Base-by-base conservation (phyloP, 2,113 vertebrate species). In the Macquaria australasica region DNA sequence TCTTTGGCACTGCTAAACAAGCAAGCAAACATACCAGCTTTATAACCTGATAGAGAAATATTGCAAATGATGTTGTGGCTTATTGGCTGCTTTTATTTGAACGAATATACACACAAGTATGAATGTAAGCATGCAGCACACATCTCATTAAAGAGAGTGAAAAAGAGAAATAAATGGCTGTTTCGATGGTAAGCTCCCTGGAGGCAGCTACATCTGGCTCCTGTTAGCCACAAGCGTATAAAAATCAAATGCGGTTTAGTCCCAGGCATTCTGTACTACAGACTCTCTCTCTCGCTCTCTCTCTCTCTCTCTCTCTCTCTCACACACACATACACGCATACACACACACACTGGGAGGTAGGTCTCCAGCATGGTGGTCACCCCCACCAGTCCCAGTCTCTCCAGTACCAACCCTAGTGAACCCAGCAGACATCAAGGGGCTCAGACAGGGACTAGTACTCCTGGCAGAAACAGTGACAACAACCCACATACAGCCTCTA, bases 191-290 rank as follows among this genome's bases (percentile, higher is more conserved):
- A 82, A 71, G 70, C 75, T 93, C 83, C 89, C 81, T 75, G 77
- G 77, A 87, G 94, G 87, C 79, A 78, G 86, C 76, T 72, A 91
- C 95, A 95, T 95, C 91, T 95, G 94, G 92, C 93, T 94, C 81
- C 93, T 88, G 93, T 95, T 95, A 95, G 88, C 88, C 83, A 90
- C 87, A 88, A 91, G 92, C 90, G 59, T 93, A 92, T 92, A 91
- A 93, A 94, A 94, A 91, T 92, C 88, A 82, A 93, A 92, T 93
- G 89, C 0, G 81, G 81, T 92, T 91, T 87, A 91, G 89, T 91
- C 79, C 48, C 76, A 90, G 83, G 87, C 86, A 79, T 85, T 85
- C 82, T 89, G 72, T 79, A 80, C 82, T 81, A 82, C 77, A 88
- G 62, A 87, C 81, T 82, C 84, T n/a, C n/a, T n/a, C n/a, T n/a